Conservation (phyloP, 2,888 invertebrate species). For the Timandra comae region DNA sequence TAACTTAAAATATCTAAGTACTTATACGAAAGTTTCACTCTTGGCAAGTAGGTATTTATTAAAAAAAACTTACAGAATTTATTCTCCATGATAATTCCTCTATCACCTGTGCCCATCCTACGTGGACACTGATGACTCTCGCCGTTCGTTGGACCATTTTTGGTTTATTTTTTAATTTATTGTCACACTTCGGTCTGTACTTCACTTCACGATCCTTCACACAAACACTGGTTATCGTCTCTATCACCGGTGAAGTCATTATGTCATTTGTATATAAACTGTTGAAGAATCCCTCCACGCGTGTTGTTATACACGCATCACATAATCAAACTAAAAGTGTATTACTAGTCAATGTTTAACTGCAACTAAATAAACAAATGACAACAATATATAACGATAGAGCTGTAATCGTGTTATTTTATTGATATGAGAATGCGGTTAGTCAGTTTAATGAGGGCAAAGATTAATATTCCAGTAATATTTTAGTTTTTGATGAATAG, state of each 20-base stretch:
- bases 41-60: too few relatives aligned
- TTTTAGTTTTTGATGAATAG: conserved; percentile 2
- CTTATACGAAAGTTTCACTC: too few relatives aligned
- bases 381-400: conserved; percentile 25
- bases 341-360: conserved; percentile 8
- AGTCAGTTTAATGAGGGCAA: conserved; percentile 44
- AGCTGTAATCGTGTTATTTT: conserved; percentile 32
- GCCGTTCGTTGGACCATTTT: conserved; percentile 18
- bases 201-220: conserved; percentile 19
- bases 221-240: conserved; percentile 17
- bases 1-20: too few relatives aligned
- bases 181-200: conserved; percentile 12
- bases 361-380: conserved; percentile 26
- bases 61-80: conserved; percentile 40
- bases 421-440: conserved; percentile 35
- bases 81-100: conserved; percentile 56
- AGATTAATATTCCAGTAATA: conserved; percentile 47
- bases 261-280: not conserved
- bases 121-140: conserved; percentile 36
- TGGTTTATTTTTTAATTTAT: not conserved
- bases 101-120: conserved; percentile 56
- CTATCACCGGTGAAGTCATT: conserved; percentile 5
- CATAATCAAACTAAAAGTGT: conserved; percentile 8
- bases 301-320: too few relatives aligned
- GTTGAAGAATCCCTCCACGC: too few relatives aligned